These are phyloP conservation scores for Phalanger gymnotis DNA, from an alignment of 2,797 vertebrate species.

Conservation along the genomic window DNA sequence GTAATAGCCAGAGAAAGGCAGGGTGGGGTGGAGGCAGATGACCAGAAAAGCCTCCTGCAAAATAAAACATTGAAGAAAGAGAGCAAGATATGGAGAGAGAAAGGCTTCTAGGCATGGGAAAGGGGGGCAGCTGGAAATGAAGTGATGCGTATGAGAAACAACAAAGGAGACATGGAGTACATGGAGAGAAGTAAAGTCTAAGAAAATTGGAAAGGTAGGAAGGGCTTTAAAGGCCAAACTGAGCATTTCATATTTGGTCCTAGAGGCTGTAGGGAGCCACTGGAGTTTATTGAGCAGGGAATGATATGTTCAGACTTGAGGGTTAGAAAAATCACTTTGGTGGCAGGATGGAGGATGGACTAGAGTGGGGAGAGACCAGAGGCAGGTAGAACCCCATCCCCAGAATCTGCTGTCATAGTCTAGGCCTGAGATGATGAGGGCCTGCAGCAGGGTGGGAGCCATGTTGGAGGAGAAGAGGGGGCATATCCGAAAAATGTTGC, in stretches of 20 bases:
- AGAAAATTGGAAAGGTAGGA: background rate
- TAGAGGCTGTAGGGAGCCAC: background rate
- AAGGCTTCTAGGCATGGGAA: background rate
- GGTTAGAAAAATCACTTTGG: background rate
- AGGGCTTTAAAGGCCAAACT: background rate
- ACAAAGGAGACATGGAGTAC: background rate
- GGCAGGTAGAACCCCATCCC: background rate
- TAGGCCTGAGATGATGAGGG: background rate
- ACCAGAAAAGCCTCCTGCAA: background rate
- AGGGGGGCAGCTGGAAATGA: background rate
- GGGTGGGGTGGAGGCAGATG: background rate
- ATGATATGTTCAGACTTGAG: background rate
- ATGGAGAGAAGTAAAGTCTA: background rate
- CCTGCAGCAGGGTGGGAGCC: background rate
- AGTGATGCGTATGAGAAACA: background rate
- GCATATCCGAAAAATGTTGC: background rate
- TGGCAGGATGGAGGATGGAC: background rate
- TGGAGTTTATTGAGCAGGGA: background rate
- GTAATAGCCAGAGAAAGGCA: background rate
- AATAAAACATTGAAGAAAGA: background rate
- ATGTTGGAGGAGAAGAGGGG: background rate
- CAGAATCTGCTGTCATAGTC: background rate
- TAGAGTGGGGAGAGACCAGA: background rate
- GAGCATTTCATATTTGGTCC: background rate
- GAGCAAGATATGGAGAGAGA: background rate